A percentile compares a stretch with the other conserved stretches of the same genome.
Conservation (phyloP, 92 coral and sea anemone species). For the Porites cylindrica region DNA sequence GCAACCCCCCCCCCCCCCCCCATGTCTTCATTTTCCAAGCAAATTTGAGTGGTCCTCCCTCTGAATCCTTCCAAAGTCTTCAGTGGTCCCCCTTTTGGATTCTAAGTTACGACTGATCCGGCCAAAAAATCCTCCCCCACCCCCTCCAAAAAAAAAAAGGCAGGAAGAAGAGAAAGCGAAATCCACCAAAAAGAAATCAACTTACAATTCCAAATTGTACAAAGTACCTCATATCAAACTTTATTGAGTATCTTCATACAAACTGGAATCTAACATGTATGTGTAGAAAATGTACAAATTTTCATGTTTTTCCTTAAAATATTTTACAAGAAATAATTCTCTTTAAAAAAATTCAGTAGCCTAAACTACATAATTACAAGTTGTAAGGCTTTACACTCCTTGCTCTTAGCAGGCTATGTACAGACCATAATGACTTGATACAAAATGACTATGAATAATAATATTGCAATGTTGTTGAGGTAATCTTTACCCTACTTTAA, state of each 20-base stretch:
- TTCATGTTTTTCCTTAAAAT: neutral
- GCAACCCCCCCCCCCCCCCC: no score
- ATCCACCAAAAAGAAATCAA: no score
- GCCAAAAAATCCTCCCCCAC: no score
- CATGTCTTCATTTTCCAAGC: no score
- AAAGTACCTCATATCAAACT: neutral
- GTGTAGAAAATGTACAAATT: slow-evolving; percentile 35
- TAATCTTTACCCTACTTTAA: neutral
- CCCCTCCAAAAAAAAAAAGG: no score
- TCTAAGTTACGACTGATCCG: no score
- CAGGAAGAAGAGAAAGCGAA: no score
- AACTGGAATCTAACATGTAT: slow-evolving; percentile 25
- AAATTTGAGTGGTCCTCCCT: no score
- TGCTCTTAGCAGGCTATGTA: slow-evolving; percentile 25
- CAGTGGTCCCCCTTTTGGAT: no score
- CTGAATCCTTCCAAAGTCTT: no score
- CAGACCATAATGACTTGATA: neutral
- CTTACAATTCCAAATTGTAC: no score
- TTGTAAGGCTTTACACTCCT: slow-evolving; percentile 34
- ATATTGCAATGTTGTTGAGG: neutral
- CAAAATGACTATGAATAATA: neutral
- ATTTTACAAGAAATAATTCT: slow-evolving; percentile 5
- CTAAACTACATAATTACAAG: slow-evolving; percentile 35
- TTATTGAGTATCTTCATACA: slow-evolving; percentile 32
- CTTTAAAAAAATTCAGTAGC: slow-evolving; percentile 32